These are phyloP conservation scores for Nerophis lumbriciformis DNA, from an alignment of 2,113 vertebrate species.

Conservation along the genomic window DNA sequence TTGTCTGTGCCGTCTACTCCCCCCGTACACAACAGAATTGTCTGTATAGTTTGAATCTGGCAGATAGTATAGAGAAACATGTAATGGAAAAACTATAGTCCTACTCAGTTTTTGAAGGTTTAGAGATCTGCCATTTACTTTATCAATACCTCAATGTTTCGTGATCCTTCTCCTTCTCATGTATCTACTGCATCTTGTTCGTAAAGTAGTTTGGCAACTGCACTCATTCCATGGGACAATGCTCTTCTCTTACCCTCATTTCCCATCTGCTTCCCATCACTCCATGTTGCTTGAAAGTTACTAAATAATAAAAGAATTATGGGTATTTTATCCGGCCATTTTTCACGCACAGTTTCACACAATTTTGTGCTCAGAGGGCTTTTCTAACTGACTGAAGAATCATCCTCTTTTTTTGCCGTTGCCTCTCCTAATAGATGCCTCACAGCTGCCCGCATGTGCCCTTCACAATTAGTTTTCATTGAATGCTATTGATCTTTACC, in stretches of 20 bases:
- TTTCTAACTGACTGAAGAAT: conserved; percentile 65
- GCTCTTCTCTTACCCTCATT: conserved; percentile 10
- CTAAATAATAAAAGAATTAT: conserved; percentile 74
- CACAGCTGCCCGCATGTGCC: conserved; percentile 42
- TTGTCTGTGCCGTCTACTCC: too few species aligned
- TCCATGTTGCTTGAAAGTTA: conserved; percentile 52
- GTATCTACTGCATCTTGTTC: not conserved
- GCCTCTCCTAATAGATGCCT: conserved; percentile 56
- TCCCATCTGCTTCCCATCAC: conserved; percentile 48
- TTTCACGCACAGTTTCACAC: conserved; percentile 75
- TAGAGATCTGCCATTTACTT: not conserved
- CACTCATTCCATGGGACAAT: conserved; percentile 21
- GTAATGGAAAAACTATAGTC: not conserved
- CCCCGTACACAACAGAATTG: too few species aligned
- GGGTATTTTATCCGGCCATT: conserved; percentile 67
- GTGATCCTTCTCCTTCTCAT: conserved; percentile 3
- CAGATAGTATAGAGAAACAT: not conserved
- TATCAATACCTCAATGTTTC: not conserved
- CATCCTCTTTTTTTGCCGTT: conserved; percentile 35
- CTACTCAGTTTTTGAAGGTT: not conserved
- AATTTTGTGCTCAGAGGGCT: conserved; percentile 65
- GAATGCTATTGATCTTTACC: conserved; percentile 72
- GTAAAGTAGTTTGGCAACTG: conserved; percentile 9
- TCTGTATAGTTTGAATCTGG: not conserved
- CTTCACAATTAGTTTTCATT: conserved; percentile 74